Evolutionary conservation across 2,113 vertebrate genomes (phyloP).

Genomic region (Python bivittatus): DNA sequence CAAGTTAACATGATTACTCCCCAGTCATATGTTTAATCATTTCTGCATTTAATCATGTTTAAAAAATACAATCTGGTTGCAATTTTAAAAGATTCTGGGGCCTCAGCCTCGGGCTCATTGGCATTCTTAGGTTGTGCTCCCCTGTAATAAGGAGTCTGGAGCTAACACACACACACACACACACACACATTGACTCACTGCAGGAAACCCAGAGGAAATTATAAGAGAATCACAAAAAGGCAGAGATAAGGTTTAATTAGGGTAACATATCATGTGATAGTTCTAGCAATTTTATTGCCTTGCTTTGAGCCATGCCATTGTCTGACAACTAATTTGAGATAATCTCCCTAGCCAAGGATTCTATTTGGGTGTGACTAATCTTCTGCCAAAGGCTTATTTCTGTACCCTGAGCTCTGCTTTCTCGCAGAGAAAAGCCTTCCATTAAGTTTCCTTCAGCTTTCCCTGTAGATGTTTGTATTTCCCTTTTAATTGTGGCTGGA

Average conservation of each 20-base stretch:
- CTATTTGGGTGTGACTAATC: constrained; percentile 61
- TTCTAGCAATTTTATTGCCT: constrained; percentile 59
- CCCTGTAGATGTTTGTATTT: constrained; percentile 16
- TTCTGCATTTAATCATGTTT: no score
- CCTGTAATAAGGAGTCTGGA: background rate
- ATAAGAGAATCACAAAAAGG: constrained; percentile 54
- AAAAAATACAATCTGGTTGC: no score
- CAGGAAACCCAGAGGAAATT: constrained; percentile 65
- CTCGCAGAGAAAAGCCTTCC: constrained; percentile 20
- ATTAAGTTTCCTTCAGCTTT: constrained; percentile 12
- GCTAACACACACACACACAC: no score
- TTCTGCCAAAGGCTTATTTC: constrained; percentile 65
- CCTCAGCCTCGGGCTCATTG: background rate
- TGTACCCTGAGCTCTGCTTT: constrained; percentile 40
- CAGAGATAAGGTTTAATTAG: constrained; percentile 60
- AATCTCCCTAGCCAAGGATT: constrained; percentile 59
- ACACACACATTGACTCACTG: constrained; percentile 36
- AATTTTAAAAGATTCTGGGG: background rate
- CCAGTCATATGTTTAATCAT: no score
- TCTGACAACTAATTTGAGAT: constrained; percentile 68
- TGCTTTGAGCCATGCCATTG: constrained; percentile 61
- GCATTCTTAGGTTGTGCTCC: background rate
- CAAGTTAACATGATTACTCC: background rate
- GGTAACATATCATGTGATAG: constrained; percentile 7
- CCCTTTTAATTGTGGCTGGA: constrained; percentile 36